Base-by-base conservation (phyloP, 2,888 invertebrate genomes). In the Dynastes hyllus region DNA sequence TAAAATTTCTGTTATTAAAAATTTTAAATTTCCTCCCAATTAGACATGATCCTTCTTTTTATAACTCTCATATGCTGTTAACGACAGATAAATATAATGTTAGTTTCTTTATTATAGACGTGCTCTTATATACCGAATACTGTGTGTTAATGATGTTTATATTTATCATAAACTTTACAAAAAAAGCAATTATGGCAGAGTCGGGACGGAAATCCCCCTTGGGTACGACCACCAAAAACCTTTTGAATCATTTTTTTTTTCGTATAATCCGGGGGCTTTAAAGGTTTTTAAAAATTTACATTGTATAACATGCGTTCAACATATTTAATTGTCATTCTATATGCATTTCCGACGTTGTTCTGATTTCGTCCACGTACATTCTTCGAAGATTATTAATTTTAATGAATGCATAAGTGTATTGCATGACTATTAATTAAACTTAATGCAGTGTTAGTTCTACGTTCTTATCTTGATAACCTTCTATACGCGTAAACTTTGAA, bases 371-470 rank as follows among this genome's bases (percentile, higher is more conserved):
- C 69, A 29, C 27, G 40, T 13, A 51, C n/a, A 69, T 51, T 69
- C 69, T 51, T 11, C 27, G 11, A 29, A 40, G 40, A 51, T 69
- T 69, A 69, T 69, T 53, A 69, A 69, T 69, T 69, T 51, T 69
- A 69, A 67, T 67, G 67, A 27, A 69, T 63, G 63, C 63, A 63
- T 37, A 63, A 63, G 6, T 29, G 32, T 63, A 32, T 63, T 63
- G 27, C 63, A 32, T 32, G 63, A 63, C 63, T 29, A 63, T 63
- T 63, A 63, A 63, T 63, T 63, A 63, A 63, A 63, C 11, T 63
- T 63, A 63, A 32, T 63, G 63, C 32, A 63, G 13, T 63, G 32
- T 63, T 29, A 11, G 55, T 22, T 0, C n/a, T 58, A 1, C 55
- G 22, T 58, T 27, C 55, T 22, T 8, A 58, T 58, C 55, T n/a